Evolutionary conservation across 2,113 vertebrate genomes (phyloP).

Genomic region (Caracal caracal): DNA sequence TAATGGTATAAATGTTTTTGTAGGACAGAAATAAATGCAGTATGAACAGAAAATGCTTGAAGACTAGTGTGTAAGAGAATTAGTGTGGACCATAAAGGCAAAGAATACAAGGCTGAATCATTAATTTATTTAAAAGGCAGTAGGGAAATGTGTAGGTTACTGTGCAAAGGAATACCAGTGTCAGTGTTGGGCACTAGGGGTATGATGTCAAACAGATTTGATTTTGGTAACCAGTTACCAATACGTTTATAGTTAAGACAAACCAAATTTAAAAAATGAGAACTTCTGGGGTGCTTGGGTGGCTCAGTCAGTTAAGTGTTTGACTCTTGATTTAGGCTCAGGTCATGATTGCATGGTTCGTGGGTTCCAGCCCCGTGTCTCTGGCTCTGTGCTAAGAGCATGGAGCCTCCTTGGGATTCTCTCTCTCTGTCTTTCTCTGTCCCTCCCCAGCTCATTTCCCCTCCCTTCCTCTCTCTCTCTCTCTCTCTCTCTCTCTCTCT

Average conservation of each 20-base stretch:
- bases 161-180: not conserved
- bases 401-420: too few species aligned
- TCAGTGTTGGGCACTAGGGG: not conserved
- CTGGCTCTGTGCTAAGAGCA: too few species aligned
- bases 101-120: not conserved
- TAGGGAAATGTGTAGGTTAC: not conserved
- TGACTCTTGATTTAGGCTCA: too few species aligned
- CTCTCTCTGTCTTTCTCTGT: too few species aligned
- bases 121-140: not conserved
- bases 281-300: not conserved
- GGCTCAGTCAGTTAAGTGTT: too few species aligned
- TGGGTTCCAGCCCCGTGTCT: too few species aligned
- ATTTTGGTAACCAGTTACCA: not conserved
- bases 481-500: too few species aligned
- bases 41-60: not conserved
- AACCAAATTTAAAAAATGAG: not conserved
- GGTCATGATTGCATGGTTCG: too few species aligned
- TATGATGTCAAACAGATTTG: not conserved
- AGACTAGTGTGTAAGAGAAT: not conserved
- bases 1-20: not conserved
- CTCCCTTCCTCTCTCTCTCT: too few species aligned
- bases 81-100: not conserved
- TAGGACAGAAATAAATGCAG: not conserved
- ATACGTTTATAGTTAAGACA: not conserved
- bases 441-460: too few species aligned